Evolutionary conservation across 2,888 invertebrate genomes (phyloP), one percentile per base, ranked within the genome.

Genomic region (Eudemis profundana): DNA sequence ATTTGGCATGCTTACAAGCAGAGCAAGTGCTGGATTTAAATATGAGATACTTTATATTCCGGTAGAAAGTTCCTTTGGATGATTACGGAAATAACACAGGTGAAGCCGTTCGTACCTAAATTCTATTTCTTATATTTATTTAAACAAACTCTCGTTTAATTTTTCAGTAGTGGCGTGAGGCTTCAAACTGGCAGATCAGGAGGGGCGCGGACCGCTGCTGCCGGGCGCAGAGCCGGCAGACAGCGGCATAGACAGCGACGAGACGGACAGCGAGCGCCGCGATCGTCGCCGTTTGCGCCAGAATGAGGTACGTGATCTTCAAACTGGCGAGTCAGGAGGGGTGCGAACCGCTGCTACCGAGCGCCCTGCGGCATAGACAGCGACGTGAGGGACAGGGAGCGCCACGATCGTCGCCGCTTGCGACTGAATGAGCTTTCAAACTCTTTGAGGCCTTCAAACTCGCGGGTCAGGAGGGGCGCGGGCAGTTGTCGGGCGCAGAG

Each of bases 101-200:
- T 1, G 7, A 27, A 5, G 27, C 27, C 27, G 27, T 4, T 33
- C 8, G 5, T 33, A 33, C 33, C 8, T 23, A 23, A 23, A 5
- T 4, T 23, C 33, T 33, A 8, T 33, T 23, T 2, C 33, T 8
- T 33, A 8, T 33, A 33, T 33, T 33, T 33, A 33, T 33, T 1
- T 33, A 8, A 33, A 33, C 23, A 3, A 33, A 12, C 2, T 0
- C 8, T 2, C 8, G 5, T 12, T 17, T 42, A 10, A 15, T 17
- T 49, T 49, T 46, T 19, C 46, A 46, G 44, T 42, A 33, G 46
- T 4, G 29, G 46, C 21, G 33, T 23, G n/a, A 59, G 42, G 71
- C 12, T 67, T 23, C 78, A 86, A 82, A 72, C 78, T 87, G 85
- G 85, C 81, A 78, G 80, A 4, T 27, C 65, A 21, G 8, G 59